These are phyloP conservation scores for Anoura caudifer DNA, from an alignment of 2,113 vertebrate species.

Conservation along the genomic window DNA sequence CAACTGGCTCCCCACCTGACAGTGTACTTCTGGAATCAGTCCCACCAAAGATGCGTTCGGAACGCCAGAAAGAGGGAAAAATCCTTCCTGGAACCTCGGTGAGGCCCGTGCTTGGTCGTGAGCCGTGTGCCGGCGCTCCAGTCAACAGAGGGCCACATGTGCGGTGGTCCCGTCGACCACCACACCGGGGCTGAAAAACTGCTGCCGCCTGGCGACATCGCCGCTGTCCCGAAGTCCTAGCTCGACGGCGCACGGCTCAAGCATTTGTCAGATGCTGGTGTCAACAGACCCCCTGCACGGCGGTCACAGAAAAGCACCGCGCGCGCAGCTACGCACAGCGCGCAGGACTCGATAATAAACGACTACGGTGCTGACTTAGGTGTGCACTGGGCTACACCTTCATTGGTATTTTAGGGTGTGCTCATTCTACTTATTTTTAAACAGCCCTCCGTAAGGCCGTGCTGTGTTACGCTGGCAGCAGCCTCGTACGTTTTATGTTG, in stretches of 20 bases:
- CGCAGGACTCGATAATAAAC: neutral
- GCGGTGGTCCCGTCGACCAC: neutral
- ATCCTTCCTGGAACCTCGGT: neutral
- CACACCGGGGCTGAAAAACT: neutral
- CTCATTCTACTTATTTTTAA: no score
- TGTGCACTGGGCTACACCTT: neutral
- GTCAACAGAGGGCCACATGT: neutral
- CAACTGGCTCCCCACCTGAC: neutral
- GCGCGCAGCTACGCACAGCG: neutral
- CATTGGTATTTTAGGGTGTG: neutral
- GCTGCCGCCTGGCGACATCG: neutral
- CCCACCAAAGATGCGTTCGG: neutral
- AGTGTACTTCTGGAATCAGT: neutral
- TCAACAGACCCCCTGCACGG: neutral
- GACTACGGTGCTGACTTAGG: neutral
- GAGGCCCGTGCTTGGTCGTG: neutral
- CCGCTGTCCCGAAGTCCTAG: neutral
- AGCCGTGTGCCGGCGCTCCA: neutral
- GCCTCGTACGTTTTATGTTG: neutral
- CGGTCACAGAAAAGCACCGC: neutral
- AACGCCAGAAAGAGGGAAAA: neutral
- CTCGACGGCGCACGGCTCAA: neutral
- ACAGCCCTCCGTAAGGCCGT: rapidly evolving
- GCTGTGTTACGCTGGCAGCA: neutral
- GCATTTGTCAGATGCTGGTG: neutral